Evolutionary conservation across 2,113 vertebrate species (phyloP).

Genomic region (Sebastes fasciatus): DNA sequence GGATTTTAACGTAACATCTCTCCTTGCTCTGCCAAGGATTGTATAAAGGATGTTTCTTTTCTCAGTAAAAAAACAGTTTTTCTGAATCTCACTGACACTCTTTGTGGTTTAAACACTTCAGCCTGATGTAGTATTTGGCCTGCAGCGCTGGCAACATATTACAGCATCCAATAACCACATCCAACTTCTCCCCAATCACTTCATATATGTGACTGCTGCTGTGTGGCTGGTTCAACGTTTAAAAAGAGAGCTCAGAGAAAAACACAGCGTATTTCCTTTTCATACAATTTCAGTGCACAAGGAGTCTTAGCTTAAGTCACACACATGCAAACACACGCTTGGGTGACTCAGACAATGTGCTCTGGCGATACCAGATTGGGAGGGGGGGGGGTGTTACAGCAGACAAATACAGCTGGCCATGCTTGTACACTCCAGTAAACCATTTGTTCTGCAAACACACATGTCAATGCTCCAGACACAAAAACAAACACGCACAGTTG

Average conservation of each 20-base stretch:
- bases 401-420: constrained; percentile 74
- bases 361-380: constrained; percentile 69
- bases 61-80: constrained; percentile 31
- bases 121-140: constrained; percentile 56
- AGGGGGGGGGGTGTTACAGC: constrained; percentile 40
- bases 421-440: constrained; percentile 66
- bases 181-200: constrained; percentile 27
- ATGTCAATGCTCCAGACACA: constrained; percentile 29
- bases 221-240: constrained; percentile 37
- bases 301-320: constrained; percentile 50
- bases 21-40: not conserved
- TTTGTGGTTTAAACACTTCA: constrained; percentile 47
- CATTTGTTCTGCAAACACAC: constrained; percentile 71
- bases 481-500: constrained; percentile 45
- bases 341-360: constrained; percentile 65
- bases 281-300: constrained; percentile 38
- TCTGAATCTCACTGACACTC: not conserved
- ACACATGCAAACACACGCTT: constrained; percentile 35
- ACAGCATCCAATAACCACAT: constrained; percentile 46
- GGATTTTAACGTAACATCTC: constrained; percentile 1
- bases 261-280: constrained; percentile 31
- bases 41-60: constrained; percentile 1
- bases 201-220: constrained; percentile 51
- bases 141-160: constrained; percentile 50
- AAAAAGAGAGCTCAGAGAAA: constrained; percentile 45